Evolutionary conservation across 2,888 invertebrate genomes (phyloP).

Genomic region (Autographa pulchrina): DNA sequence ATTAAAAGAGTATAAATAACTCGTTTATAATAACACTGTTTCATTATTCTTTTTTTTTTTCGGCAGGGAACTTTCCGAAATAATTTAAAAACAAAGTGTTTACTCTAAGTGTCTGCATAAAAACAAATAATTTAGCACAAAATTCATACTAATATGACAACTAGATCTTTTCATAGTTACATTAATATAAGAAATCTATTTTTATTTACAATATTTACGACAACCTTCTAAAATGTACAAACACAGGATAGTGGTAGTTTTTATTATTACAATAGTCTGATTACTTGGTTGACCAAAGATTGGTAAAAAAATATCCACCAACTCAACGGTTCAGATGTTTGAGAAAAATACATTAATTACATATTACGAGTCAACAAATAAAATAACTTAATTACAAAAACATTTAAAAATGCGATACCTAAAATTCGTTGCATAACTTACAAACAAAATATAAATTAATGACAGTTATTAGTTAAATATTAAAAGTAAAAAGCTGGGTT

Average conservation of each 20-base stretch:
- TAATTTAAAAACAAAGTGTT: background rate
- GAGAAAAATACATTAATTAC: slow-evolving; percentile 19
- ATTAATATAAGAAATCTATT: slow-evolving; percentile 69
- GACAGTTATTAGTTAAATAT: slow-evolving; percentile 10
- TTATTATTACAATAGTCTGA: slow-evolving; percentile 24
- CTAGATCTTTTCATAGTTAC: slow-evolving; percentile 51
- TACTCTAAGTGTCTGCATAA: slow-evolving; percentile 26
- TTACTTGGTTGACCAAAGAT: slow-evolving; percentile 42
- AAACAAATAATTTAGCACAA: slow-evolving; percentile 45
- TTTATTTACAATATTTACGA: slow-evolving; percentile 66
- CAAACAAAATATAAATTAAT: slow-evolving; percentile 13
- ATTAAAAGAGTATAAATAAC: background rate
- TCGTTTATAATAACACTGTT: background rate
- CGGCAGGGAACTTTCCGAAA: slow-evolving; percentile 21
- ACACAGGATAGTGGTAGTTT: slow-evolving; percentile 38
- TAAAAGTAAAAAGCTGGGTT: slow-evolving; percentile 21
- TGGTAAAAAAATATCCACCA: slow-evolving; percentile 10
- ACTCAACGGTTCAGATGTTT: slow-evolving; percentile 10
- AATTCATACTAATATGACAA: slow-evolving; percentile 56
- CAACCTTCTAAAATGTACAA: slow-evolving; percentile 63
- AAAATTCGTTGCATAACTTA: slow-evolving; percentile 32
- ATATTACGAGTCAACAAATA: slow-evolving; percentile 42
- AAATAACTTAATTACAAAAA: slow-evolving; percentile 37
- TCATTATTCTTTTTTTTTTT: background rate
- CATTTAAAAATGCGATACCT: slow-evolving; percentile 22